These are phyloP conservation scores for Drosophila tani DNA, from an alignment of 1,140 invertebrate genomes.

Conservation along the genomic window DNA sequence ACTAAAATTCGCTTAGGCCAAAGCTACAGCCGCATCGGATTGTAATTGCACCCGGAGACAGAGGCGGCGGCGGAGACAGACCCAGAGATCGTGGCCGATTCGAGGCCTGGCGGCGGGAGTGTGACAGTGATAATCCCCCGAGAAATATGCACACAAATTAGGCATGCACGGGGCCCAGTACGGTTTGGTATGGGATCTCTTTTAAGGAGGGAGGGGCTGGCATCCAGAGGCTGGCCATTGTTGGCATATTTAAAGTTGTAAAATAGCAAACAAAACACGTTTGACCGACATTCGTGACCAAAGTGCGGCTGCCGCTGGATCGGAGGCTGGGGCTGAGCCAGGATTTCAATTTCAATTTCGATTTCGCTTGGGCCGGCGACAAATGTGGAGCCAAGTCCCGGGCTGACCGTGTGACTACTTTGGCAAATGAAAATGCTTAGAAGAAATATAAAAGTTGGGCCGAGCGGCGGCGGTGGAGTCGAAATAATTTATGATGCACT, in stretches of 20 bases:
- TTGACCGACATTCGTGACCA: slow-evolving; percentile 83
- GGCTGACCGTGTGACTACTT: slow-evolving; percentile 80
- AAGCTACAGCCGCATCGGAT: slow-evolving; percentile 47
- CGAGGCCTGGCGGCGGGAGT: slow-evolving; percentile 10
- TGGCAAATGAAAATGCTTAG: slow-evolving; percentile 80
- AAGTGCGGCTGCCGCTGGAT: slow-evolving; percentile 66
- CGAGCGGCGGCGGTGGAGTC: slow-evolving; percentile 51
- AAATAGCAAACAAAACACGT: slow-evolving; percentile 82
- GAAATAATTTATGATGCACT: slow-evolving; percentile 83
- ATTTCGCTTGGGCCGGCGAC: slow-evolving; percentile 73
- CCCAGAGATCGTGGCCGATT: slow-evolving; percentile 38
- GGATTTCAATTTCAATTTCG: slow-evolving; percentile 80
- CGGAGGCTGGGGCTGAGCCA: slow-evolving; percentile 38
- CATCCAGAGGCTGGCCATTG: slow-evolving; percentile 55
- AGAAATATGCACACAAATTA: slow-evolving; percentile 83
- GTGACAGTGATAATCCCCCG: slow-evolving; percentile 75
- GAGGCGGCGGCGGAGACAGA: not conserved
- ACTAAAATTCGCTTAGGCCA: slow-evolving; percentile 47
- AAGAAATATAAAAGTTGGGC: slow-evolving; percentile 52
- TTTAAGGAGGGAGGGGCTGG: not conserved
- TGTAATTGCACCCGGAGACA: slow-evolving; percentile 23
- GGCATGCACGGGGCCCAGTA: slow-evolving; percentile 52
- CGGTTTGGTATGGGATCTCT: not conserved
- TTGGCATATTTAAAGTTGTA: slow-evolving; percentile 84
- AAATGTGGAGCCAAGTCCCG: slow-evolving; percentile 57